Base-by-base conservation (phyloP, 2,888 invertebrate species). In the Mimachlamys varia region DNA sequence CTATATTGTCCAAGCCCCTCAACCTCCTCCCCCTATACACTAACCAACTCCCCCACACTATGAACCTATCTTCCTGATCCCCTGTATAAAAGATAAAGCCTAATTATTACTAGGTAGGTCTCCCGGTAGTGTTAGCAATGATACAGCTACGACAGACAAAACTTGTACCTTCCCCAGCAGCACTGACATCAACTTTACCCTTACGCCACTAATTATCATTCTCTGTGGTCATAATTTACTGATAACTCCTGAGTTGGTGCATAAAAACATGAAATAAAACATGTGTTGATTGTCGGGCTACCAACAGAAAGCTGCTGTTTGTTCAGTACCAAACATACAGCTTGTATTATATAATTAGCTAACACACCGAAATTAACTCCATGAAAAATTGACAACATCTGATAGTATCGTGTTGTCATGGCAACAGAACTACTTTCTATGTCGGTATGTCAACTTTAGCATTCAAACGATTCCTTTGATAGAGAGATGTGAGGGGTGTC, bases 321-420 rank as follows among this genome's bases (percentile, higher is more conserved):
- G 22, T 76, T 76, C 27, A 76, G 76, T 76, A 22, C 76, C 7
- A 33, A 76, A 76, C 76, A 76, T 33, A 76, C 33, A 76, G 0
- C n/a, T 58, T n/a, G 0, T 76, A 17, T 76, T 76, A 33, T 5
- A 27, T 27, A 1, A 76, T 76, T 76, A 33, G 27, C 76, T 27
- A 1, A 76, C 33, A 33, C 76, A 33, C 7, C 53, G 27, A 27
- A 76, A 76, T 76, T 76, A 76, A 76, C 76, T 76, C 76, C 33
- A 27, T 76, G 33, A 76, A 76, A 76, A 76, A 76, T 76, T 76
- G 76, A 76, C 76, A 76, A 76, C 76, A 76, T 76, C 76, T 76
- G 76, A 76, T 76, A 76, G 76, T 27, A 12, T 76, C 13, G 76
- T 76, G 76, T 76, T 76, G 76, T 33, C 76, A 76, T 76, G 76